These are phyloP conservation scores for Drosophila grimshawi DNA, from an alignment of 1,140 invertebrate genomes.

Conservation along the genomic window DNA sequence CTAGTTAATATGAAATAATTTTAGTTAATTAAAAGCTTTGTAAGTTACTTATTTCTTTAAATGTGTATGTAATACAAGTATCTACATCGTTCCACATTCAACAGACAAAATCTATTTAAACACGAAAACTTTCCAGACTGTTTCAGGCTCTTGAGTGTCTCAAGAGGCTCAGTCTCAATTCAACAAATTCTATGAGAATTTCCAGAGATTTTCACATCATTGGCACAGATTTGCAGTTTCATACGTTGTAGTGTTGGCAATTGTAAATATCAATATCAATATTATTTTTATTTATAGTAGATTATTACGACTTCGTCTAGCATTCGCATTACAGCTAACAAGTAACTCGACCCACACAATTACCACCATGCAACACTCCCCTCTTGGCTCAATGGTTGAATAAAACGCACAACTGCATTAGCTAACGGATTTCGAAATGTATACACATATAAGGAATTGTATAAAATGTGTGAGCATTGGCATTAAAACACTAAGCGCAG, in stretches of 20 bases:
- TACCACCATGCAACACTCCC: slow-evolving; percentile 7
- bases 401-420: slow-evolving; percentile 62
- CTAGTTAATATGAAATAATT: too few species aligned
- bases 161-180: slow-evolving; percentile 6
- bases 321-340: slow-evolving; percentile 18
- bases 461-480: slow-evolving; percentile 70
- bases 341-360: slow-evolving; percentile 17
- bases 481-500: slow-evolving; percentile 72
- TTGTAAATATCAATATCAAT: slow-evolving; percentile 30
- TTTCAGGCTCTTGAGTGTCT: slow-evolving; percentile 1
- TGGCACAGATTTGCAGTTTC: slow-evolving; percentile 41
- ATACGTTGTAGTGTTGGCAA: slow-evolving; percentile 1
- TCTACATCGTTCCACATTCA: neutral
- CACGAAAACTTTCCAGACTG: slow-evolving; percentile 17
- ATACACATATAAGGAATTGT: slow-evolving; percentile 59
- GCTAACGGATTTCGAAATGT: slow-evolving; percentile 53
- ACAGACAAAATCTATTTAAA: neutral
- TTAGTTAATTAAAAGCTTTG: too few species aligned
- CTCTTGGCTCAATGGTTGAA: slow-evolving; percentile 31
- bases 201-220: slow-evolving; percentile 31
- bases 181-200: neutral
- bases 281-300: slow-evolving; percentile 13
- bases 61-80: neutral
- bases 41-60: too few species aligned
- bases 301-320: slow-evolving; percentile 20